Evolutionary conservation across 1,140 invertebrate species (phyloP).

Genomic region (Euwallacea fornicatus): DNA sequence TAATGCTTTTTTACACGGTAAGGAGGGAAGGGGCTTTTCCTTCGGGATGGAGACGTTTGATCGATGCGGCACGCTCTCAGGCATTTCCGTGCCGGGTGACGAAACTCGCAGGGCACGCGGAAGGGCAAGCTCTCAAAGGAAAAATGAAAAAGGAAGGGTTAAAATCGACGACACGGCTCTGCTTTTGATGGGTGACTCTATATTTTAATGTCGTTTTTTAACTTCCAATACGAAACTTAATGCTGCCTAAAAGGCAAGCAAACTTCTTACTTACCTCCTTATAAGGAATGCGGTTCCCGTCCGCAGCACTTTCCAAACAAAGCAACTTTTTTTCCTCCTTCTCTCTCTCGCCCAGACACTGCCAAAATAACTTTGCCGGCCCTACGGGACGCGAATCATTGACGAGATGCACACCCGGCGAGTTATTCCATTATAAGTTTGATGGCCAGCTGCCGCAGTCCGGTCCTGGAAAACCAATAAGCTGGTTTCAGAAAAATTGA

Average conservation of each 20-base stretch:
- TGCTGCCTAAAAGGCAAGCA: neutral
- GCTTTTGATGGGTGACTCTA: neutral
- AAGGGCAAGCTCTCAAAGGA: constrained; percentile 5
- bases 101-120: constrained; percentile 16
- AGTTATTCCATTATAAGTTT: constrained; percentile 24
- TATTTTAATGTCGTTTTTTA: no score
- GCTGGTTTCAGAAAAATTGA: constrained; percentile 7
- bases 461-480: constrained; percentile 10
- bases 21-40: neutral
- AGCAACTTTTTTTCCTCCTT: constrained; percentile 16
- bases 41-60: constrained; percentile 17
- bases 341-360: constrained; percentile 3
- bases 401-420: constrained; percentile 10
- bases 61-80: constrained; percentile 22
- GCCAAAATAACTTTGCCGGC: constrained; percentile 17
- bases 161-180: neutral
- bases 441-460: neutral
- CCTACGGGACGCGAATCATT: constrained; percentile 22
- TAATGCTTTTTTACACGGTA: neutral
- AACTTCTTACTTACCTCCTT: constrained; percentile 28
- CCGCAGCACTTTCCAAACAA: constrained; percentile 18
- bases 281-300: constrained; percentile 20
- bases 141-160: constrained; percentile 5
- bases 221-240: no score
- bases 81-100: constrained; percentile 20